These are phyloP conservation scores for Neria commutata DNA, from an alignment of 2,888 invertebrate species.

Conservation along the genomic window DNA sequence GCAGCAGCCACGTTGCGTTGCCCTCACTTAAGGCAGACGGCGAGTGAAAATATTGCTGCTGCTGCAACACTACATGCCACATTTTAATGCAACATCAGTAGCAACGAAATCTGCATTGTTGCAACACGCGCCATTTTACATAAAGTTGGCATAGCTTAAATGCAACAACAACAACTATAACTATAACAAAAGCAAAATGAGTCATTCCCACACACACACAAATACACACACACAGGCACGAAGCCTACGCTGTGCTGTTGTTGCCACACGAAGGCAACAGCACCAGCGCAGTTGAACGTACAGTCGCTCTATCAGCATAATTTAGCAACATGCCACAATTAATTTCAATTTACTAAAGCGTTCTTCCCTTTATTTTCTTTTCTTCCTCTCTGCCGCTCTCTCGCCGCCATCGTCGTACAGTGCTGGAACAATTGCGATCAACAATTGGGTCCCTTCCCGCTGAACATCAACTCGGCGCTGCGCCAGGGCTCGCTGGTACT, in stretches of 20 bases:
- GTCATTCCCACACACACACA: no score
- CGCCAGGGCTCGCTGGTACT: conserved; percentile 50
- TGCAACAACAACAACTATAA: neutral
- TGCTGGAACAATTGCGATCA: conserved; percentile 55
- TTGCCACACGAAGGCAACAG: no score
- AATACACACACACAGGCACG: no score
- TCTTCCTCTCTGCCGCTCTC: conserved; percentile 6
- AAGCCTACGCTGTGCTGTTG: no score
- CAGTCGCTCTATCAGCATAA: neutral
- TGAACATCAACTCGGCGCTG: conserved; percentile 49
- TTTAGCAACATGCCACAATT: conserved; percentile 1
- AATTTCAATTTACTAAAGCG: conserved; percentile 1
- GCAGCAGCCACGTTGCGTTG: no score
- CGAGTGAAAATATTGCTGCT: no score
- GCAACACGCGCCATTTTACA: neutral
- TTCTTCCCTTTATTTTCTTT: conserved; percentile 13
- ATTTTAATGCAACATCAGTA: no score
- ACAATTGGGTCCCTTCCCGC: conserved; percentile 48
- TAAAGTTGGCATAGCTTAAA: conserved; percentile 1
- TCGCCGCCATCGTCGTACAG: no score
- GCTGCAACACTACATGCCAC: no score
- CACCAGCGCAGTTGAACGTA: no score
- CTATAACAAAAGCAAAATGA: neutral
- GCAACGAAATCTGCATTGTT: no score
- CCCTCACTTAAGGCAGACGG: no score